Evolutionary conservation across 2,888 invertebrate species (phyloP), one percentile per base, ranked within the genome.

Genomic region (Sarcophaga rosellei): DNA sequence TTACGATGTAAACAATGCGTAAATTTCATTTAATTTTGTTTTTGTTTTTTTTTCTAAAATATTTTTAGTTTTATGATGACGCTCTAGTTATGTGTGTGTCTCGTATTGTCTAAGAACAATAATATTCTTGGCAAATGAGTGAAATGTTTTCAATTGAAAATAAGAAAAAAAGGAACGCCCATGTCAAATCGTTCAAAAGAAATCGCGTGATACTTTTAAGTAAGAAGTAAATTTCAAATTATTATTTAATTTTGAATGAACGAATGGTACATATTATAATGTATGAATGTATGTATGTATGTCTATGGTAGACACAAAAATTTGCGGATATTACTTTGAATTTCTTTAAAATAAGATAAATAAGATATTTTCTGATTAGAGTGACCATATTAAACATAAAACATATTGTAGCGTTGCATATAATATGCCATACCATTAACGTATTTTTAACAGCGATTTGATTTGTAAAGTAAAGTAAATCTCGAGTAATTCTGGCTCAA

Each of bases 1-100:
- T 25, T 47, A 6, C n/a, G 17, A 25, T 59, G 57, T 72, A 59
- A 44, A 72, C 59, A 61, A 59, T 59, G 59, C 59, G 57, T 72
- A 59, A 59, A 59, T 72, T 44, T 59, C 23, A 2, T 35, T 35
- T 8, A 35, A 35, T 35, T 35, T 2, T 35, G 11, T 15, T 47
- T 47, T n/a, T n/a, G n/a, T n/a, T 47, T 44, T 69, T 20, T 61
- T 61, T 61, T 10, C 4, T 6, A 25, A 12, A 25, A 63, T 17
- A 63, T 25, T 35, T 35, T n/a, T 35, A 66, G 2, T 66, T n/a
- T 44, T 66, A 23, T 44, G 35, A 66, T 66, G 65, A 66, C 65
- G 65, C 25, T 15, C 63, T 63, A 23, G 21, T 63, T 63, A 4
- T 63, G 23, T 63, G 11, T 15, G 5, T 17, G 63, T 63, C 25